These are phyloP conservation scores for Epiblema foenella DNA, from an alignment of 2,888 invertebrate species.

Conservation along the genomic window DNA sequence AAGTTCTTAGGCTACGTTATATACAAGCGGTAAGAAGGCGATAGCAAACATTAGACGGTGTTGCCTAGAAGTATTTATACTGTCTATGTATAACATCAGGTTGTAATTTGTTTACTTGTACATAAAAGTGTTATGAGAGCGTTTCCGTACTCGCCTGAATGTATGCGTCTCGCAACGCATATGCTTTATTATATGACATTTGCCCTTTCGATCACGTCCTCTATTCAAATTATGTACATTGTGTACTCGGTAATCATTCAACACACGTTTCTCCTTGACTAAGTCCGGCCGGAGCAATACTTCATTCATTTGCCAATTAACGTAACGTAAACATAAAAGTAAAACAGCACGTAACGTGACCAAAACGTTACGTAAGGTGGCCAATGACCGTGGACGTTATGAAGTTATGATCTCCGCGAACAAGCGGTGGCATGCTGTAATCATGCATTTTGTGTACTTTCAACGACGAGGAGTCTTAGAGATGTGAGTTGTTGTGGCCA, in stretches of 20 bases:
- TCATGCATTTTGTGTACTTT: no score
- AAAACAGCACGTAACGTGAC: constrained; percentile 39
- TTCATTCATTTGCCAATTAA: constrained; percentile 38
- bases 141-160: no score
- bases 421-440: neutral
- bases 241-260: neutral
- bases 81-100: no score
- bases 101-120: no score
- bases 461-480: no score
- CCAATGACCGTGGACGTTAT: constrained; percentile 40
- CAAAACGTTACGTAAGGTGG: constrained; percentile 37
- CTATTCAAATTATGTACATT: neutral
- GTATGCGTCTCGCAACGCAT: no score
- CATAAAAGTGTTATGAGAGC: no score
- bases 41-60: no score
- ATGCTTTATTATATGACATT: neutral
- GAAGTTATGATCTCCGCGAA: neutral
- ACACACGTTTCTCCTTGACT: constrained; percentile 21
- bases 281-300: neutral
- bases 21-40: no score
- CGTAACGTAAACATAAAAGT: constrained; percentile 38
- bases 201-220: neutral
- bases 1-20: no score
- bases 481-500: no score
- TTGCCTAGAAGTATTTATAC: no score